phyloP scores from a whole-genome alignment of 2,113 vertebrate genomes.

The Tupaia chinensis region DNA sequence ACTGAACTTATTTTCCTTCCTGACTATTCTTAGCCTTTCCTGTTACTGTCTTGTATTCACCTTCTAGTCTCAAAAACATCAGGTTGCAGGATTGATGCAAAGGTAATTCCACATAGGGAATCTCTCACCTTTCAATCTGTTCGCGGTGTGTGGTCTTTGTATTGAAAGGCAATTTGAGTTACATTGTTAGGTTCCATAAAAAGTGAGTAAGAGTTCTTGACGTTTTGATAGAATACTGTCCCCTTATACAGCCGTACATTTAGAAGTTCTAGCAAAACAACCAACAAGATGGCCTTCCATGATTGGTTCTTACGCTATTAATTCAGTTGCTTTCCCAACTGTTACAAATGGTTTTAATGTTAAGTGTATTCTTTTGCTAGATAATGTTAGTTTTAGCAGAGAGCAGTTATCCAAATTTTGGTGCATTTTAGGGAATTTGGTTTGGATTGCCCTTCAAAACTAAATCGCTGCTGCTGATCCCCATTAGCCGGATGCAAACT shows the following conservation, averaged over 20 bases:
- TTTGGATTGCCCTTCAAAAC: slow-evolving; percentile 71
- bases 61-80: not conserved
- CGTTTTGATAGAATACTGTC: slow-evolving; percentile 55
- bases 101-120: not conserved
- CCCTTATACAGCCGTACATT: not conserved
- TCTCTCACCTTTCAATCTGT: not conserved
- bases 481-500: slow-evolving; percentile 59
- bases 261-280: slow-evolving; percentile 50
- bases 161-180: slow-evolving; percentile 41
- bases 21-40: not conserved
- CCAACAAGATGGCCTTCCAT: not conserved
- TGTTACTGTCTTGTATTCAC: slow-evolving; percentile 34
- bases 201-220: slow-evolving; percentile 38
- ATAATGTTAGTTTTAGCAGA: slow-evolving; percentile 43
- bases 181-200: slow-evolving; percentile 47
- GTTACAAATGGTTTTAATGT: slow-evolving; percentile 29
- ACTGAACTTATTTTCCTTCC: not conserved
- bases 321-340: slow-evolving; percentile 23
- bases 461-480: slow-evolving; percentile 72
- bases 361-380: slow-evolving; percentile 56
- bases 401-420: slow-evolving; percentile 55
- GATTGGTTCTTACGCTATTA: slow-evolving; percentile 54
- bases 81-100: not conserved
- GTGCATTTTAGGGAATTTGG: slow-evolving; percentile 62
- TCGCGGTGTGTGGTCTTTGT: not conserved